Base-by-base conservation (phyloP, 2,113 vertebrate species). In the Rallus limicola region DNA sequence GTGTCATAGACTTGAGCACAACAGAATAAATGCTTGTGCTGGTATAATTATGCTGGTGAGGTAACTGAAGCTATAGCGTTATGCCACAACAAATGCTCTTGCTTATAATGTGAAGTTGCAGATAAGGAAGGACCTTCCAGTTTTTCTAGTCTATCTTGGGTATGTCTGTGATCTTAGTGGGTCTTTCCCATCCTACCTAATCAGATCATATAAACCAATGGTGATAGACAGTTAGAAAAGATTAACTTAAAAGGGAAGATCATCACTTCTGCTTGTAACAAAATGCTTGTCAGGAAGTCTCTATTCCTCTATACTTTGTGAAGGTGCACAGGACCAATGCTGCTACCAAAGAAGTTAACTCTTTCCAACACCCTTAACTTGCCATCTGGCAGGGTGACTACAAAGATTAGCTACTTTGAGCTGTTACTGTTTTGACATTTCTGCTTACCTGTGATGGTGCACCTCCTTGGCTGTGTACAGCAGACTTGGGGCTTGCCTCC, bases 21-120 rank as follows among this genome's bases (percentile, higher is more conserved):
- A 68, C 48, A 76, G 74, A 58, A 34, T 60, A 93, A 86, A 53
- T 85, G 86, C 75, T 79, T 84, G 69, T 75, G 56, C 72, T 91
- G 52, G 44, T 81, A 42, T 42, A 91, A 91, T 78, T 91, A 71
- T 82, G 33, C 53, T 92, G 81, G 65, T 87, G 69, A 97, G 65
- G 89, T 76, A 89, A 89, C 26, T 7, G 23, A 92, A 85, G 33
- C 60, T 76, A 82, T 67, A 82, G 10, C 50, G 48, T 58, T 46
- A n/a, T 72, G 82, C 93, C 89, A 92, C 93, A 93, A 89, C 77
- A 93, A 92, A 95, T 84, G 19, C 21, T 87, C 91, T 92, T 89
- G 24, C 70, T 89, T 53, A 69, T 87, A 87, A 82, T 0, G 0
- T 53, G 48, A 95, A 92, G 74, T 19, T 75, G 84, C 26, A 82